Evolutionary conservation across 2,113 vertebrate genomes (phyloP).

Genomic region (Cololabis saira): DNA sequence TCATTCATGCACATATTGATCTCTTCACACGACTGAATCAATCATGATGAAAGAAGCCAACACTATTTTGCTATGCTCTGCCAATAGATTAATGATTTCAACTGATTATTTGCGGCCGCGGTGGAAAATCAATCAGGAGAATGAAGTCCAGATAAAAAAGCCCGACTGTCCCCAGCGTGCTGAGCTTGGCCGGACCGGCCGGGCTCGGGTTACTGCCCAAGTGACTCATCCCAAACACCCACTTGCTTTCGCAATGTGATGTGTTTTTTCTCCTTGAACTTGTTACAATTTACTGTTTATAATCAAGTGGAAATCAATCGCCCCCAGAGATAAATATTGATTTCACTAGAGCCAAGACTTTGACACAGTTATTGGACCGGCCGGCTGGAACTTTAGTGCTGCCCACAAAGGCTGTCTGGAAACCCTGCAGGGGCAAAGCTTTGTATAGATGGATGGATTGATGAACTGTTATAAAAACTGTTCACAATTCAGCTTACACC

Average conservation of each 20-base stretch:
- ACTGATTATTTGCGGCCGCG: slow-evolving; percentile 49
- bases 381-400: neutral
- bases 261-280: slow-evolving; percentile 29
- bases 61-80: too few relatives aligned
- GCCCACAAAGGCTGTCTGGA: neutral
- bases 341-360: slow-evolving; percentile 24
- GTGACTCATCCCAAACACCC: too few relatives aligned
- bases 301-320: slow-evolving; percentile 61
- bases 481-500: too few relatives aligned
- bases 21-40: too few relatives aligned
- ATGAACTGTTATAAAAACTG: too few relatives aligned
- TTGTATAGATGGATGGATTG: neutral
- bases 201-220: too few relatives aligned
- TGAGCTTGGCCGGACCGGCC: too few relatives aligned
- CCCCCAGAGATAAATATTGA: slow-evolving; percentile 62
- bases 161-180: neutral
- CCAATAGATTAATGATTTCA: slow-evolving; percentile 6
- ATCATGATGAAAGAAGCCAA: too few relatives aligned
- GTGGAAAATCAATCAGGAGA: slow-evolving; percentile 58
- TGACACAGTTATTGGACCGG: slow-evolving; percentile 20
- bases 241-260: too few relatives aligned
- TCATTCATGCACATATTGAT: too few relatives aligned
- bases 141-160: neutral
- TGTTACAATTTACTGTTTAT: slow-evolving; percentile 41
- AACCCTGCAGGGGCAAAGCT: neutral